phyloP scores from a whole-genome alignment of 2,113 vertebrate genomes.

The Urocitellus parryii region DNA sequence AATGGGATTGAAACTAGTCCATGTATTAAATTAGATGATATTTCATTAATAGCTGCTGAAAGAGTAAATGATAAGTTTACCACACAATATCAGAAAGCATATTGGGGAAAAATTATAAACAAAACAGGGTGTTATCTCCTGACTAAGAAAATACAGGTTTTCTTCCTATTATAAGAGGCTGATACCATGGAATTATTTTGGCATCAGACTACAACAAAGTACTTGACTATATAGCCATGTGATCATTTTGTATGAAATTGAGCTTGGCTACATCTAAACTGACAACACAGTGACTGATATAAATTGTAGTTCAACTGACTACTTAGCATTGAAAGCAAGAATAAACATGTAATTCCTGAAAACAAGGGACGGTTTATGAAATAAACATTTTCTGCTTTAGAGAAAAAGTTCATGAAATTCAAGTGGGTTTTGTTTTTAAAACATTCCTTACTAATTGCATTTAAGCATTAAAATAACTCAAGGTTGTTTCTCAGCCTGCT shows the following conservation, averaged over 20 bases:
- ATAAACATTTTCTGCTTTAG: conserved; percentile 38
- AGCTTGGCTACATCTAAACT: background rate
- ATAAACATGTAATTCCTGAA: conserved; percentile 42
- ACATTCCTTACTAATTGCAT: conserved; percentile 58
- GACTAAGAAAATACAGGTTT: background rate
- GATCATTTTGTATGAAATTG: background rate
- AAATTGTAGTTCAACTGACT: conserved; percentile 45
- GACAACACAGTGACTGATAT: conserved; percentile 9
- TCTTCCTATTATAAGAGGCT: background rate
- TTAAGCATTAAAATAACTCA: conserved; percentile 61
- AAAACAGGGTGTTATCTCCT: background rate
- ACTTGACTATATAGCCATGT: background rate
- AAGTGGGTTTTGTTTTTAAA: conserved; percentile 66
- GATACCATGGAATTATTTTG: conserved; percentile 29
- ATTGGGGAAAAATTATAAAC: conserved; percentile 48
- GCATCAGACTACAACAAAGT: background rate
- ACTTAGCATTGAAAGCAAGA: conserved; percentile 23
- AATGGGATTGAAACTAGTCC: conserved; percentile 19
- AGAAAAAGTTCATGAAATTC: conserved; percentile 59
- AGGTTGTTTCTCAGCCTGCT: background rate
- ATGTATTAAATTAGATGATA: background rate
- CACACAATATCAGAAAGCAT: background rate
- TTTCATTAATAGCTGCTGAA: background rate
- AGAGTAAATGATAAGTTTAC: background rate
- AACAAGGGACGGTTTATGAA: conserved; percentile 41